Percentiles rank a stretch among this genome's conserved stretches.
phyloP scores from a whole-genome alignment of 2,797 vertebrate species.

The Picus viridis region DNA sequence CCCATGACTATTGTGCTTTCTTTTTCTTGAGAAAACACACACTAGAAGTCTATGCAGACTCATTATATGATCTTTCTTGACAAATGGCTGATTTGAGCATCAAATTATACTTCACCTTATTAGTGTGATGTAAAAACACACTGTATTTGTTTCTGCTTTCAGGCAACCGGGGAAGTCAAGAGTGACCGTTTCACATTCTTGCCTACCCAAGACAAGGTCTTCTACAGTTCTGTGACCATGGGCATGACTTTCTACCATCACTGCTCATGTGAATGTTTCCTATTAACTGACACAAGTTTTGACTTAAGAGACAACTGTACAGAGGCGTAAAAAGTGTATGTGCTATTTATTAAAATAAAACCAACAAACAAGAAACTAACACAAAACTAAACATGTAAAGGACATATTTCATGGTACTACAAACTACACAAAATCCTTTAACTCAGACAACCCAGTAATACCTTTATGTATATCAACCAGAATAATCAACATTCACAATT shows the following conservation, averaged over 20 bases:
- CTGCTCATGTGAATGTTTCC: neutral
- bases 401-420: neutral
- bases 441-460: neutral
- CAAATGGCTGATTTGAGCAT: neutral
- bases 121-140: neutral
- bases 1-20: neutral
- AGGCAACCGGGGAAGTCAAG: rapidly evolving
- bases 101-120: neutral
- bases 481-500: neutral
- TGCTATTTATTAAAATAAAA: neutral
- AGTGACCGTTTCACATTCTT: neutral
- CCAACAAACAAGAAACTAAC: neutral
- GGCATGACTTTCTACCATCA: neutral
- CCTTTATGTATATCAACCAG: neutral
- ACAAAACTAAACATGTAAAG: neutral
- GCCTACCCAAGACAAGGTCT: neutral
- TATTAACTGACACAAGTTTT: neutral
- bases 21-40: neutral
- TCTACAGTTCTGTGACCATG: rapidly evolving
- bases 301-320: neutral
- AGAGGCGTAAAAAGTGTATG: rapidly evolving
- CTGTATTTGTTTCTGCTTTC: neutral
- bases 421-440: neutral
- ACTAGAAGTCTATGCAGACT: neutral
- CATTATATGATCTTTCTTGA: neutral